A percentile compares a stretch with the other conserved stretches of the same genome.
Conservation (phyloP, 92 coral and sea anemone genomes). For the Palythoa grandis region DNA sequence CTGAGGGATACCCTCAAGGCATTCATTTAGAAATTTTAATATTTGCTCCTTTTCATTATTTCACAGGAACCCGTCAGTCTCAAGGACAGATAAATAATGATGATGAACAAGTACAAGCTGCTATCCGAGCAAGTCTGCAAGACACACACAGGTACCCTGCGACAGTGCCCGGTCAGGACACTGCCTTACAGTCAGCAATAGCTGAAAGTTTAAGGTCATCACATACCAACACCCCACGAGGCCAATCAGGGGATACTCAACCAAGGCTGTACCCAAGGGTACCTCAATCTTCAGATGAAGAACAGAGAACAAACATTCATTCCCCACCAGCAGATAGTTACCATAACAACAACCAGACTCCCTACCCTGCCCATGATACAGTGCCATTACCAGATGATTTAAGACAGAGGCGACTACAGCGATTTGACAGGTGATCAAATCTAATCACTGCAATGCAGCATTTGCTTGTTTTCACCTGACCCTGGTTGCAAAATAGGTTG, state of each 20-base stretch:
- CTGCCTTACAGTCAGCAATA: conserved; percentile 71
- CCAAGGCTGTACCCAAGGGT: conserved; percentile 70
- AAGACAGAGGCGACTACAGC: conserved; percentile 71
- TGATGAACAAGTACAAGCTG: conserved; percentile 87
- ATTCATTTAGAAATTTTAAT: too few relatives aligned
- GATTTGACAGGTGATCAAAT: conserved; percentile 54
- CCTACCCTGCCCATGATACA: conserved; percentile 46
- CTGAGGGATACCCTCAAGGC: too few relatives aligned
- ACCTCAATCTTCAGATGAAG: conserved; percentile 38
- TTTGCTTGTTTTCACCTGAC: neutral
- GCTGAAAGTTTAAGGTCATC: conserved; percentile 59
- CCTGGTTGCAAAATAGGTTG: too few relatives aligned
- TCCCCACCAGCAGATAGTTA: conserved; percentile 52
- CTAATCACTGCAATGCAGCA: neutral
- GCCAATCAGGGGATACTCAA: conserved; percentile 27
- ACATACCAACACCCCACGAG: conserved; percentile 34
- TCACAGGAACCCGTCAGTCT: too few relatives aligned
- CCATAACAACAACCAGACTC: conserved; percentile 38
- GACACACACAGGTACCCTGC: conserved; percentile 62
- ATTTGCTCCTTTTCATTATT: neutral
- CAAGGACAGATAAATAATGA: conserved; percentile 20
- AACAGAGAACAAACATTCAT: neutral
- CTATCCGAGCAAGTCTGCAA: conserved; percentile 90
- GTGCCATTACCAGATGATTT: conserved; percentile 67
- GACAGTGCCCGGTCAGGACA: conserved; percentile 59